Conservation (phyloP, 1,140 invertebrate genomes). For the Idris sp. region DNA sequence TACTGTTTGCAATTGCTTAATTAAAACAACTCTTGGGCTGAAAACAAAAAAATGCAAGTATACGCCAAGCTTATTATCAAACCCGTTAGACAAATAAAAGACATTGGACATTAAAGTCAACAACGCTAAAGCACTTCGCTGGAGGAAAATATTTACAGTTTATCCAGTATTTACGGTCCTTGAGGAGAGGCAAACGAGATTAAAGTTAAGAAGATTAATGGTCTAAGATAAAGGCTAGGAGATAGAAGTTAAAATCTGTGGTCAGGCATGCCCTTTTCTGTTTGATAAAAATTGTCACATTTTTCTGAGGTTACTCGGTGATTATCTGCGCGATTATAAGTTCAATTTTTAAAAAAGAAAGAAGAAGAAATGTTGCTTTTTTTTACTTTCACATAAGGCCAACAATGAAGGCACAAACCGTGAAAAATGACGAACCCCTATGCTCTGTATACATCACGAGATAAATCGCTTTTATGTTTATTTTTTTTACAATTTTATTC, state of each 20-base stretch:
- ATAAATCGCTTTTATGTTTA: too few relatives aligned
- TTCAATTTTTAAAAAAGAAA: conserved; percentile 1
- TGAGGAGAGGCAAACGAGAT: conserved; percentile 37
- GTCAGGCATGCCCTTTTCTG: conserved; percentile 1
- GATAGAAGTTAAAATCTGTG: conserved; percentile 42
- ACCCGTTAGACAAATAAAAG: conserved; percentile 26
- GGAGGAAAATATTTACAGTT: conserved; percentile 42
- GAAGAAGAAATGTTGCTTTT: too few relatives aligned
- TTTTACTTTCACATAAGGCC: too few relatives aligned
- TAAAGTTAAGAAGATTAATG: conserved; percentile 46
- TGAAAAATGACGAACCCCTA: too few relatives aligned
- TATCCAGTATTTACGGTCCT: conserved; percentile 25
- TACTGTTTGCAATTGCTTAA: too few relatives aligned
- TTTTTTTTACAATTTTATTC: too few relatives aligned
- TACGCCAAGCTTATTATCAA: conserved; percentile 34
- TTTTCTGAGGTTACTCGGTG: conserved; percentile 7
- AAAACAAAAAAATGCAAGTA: too few relatives aligned
- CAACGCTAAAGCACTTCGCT: conserved; percentile 6
- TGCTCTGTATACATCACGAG: too few relatives aligned
- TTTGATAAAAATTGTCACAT: conserved; percentile 15
- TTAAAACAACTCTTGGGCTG: too few relatives aligned
- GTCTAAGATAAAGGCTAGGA: conserved; percentile 37
- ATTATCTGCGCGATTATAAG: conserved; percentile 1
- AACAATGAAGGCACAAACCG: too few relatives aligned
- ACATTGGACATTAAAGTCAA: conserved; percentile 32